These are phyloP conservation scores for Pseudorectes ferrugineus DNA, from an alignment of 2,113 vertebrate genomes.

Conservation along the genomic window DNA sequence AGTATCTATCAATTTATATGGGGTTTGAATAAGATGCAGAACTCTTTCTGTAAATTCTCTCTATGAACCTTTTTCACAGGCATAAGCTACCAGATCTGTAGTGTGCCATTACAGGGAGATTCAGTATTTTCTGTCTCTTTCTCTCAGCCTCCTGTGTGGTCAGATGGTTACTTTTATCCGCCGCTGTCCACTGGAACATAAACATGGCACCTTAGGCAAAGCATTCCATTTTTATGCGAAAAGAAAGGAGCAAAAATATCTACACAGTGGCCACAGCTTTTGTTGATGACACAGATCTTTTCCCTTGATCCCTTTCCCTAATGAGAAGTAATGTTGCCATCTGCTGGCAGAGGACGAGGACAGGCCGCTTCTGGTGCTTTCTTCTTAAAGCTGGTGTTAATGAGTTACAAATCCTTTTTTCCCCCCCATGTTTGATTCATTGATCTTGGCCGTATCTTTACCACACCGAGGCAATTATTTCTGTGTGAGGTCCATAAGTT, in stretches of 20 bases:
- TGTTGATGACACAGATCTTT: not conserved
- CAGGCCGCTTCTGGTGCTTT: not conserved
- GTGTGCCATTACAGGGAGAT: not conserved
- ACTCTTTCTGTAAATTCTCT: not conserved
- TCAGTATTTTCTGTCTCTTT: not conserved
- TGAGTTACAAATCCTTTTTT: not conserved
- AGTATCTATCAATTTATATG: not conserved
- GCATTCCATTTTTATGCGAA: not conserved
- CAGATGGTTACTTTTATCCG: not conserved
- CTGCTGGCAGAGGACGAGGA: slow-evolving; percentile 4
- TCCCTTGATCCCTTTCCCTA: not conserved
- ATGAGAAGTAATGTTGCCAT: slow-evolving; percentile 22
- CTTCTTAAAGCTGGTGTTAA: not conserved
- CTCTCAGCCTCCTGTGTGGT: not conserved
- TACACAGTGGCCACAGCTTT: not conserved
- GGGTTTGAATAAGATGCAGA: not conserved
- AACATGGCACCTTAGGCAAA: not conserved
- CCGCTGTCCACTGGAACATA: not conserved
- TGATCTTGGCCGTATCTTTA: not conserved
- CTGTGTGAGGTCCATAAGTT: not conserved
- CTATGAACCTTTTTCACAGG: not conserved
- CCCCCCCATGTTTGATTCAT: not conserved
- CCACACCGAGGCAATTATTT: not conserved
- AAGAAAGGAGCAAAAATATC: not conserved
- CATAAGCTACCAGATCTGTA: not conserved